Evolutionary conservation across 2,797 vertebrate species (phyloP).

Genomic region (Molossus alvarezi): DNA sequence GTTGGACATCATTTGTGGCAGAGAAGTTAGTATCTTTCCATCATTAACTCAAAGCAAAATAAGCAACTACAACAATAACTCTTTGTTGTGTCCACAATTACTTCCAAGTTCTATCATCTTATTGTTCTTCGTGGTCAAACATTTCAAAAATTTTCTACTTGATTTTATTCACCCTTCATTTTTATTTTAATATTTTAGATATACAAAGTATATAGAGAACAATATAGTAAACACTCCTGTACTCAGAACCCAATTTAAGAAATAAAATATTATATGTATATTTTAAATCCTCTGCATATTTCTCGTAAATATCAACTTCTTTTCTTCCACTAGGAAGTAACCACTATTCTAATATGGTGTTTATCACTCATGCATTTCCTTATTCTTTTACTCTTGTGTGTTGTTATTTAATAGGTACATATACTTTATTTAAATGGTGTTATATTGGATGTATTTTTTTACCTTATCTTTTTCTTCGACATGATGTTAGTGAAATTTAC

Average conservation of each 20-base stretch:
- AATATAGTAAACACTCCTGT: background rate
- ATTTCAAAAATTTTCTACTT: background rate
- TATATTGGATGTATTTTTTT: background rate
- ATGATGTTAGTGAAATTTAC: background rate
- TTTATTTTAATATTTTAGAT: background rate
- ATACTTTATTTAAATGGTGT: background rate
- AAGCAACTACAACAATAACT: background rate
- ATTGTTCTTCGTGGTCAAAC: background rate
- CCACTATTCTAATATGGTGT: background rate
- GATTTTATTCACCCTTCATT: background rate
- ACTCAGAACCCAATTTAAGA: background rate
- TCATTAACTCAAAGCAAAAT: constrained; percentile 24
- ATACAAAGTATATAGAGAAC: background rate
- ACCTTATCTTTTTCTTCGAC: background rate
- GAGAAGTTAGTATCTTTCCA: background rate
- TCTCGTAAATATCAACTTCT: background rate
- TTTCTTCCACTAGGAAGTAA: background rate
- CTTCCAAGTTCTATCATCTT: background rate
- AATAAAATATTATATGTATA: background rate
- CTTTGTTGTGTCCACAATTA: background rate
- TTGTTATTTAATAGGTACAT: background rate
- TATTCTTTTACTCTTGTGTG: background rate
- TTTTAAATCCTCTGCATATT: background rate
- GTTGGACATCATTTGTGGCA: background rate
- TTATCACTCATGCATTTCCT: background rate